Evolutionary conservation across 2,113 vertebrate species (phyloP), one percentile per base, ranked within the genome.

Genomic region (Vidua macroura): DNA sequence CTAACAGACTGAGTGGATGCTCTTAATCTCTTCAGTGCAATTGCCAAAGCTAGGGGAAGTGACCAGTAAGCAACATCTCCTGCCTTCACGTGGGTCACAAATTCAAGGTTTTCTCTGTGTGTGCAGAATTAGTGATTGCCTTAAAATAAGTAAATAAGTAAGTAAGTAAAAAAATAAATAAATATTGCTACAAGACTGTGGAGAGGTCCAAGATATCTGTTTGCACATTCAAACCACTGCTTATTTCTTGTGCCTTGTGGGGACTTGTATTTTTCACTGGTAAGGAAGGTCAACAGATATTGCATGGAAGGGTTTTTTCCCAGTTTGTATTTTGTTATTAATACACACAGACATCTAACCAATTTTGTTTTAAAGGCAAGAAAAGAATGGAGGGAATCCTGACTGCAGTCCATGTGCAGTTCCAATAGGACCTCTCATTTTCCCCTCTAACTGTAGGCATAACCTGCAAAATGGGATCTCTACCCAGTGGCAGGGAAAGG

Each of bases 381-480:
- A 62, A 69, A 53, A 87, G 8, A 16, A 7, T 35, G 25, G 25
- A 88, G 28, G 11, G 17, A 82, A 87, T 82, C 24, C 31, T 59
- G 17, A 64, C 33, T 55, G 68, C 18, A 67, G 19, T 44, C 27
- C 14, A 7, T 37, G 49, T 25, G 3, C 63, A 75, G 21, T 75
- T 92, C 18, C 43, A 67, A 8, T 9, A 80, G 30, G 55, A 46
- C 3, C 2, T 78, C 49, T 73, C 37, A 39, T 91, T 89, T 93
- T 13, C 22, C 10, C 18, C 35, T 66, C 62, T 85, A 91, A n/a
- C 25, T 83, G 39, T 52, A 77, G 77, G 39, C 39, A 66, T 88
- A 81, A 83, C 64, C 72, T 95, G 93, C 41, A 93, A 91, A 87
- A 76, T 67, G 55, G n/a, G 33, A 58, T 77, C 74, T 66, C 51